Percentiles rank a stretch among this genome's conserved stretches.
phyloP scores from a whole-genome alignment of 1,140 invertebrate species.

The Condylostylus longicornis region DNA sequence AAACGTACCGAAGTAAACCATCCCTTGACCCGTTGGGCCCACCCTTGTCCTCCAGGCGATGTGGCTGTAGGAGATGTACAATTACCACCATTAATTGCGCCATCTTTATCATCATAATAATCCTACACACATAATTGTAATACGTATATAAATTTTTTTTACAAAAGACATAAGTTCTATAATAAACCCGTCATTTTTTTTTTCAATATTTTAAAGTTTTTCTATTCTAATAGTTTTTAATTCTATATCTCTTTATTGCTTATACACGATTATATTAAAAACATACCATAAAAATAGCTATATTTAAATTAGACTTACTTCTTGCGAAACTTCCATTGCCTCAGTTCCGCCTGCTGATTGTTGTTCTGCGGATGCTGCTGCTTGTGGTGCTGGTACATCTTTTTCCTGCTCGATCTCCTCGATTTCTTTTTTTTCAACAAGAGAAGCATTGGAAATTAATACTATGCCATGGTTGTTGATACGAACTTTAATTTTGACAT shows the following conservation, averaged over 20 bases:
- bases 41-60: conserved; percentile 43
- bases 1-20: conserved; percentile 48
- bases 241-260: too few species aligned
- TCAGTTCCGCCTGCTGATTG: conserved; percentile 31
- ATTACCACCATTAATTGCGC: conserved; percentile 15
- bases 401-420: conserved; percentile 42
- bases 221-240: too few species aligned
- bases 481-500: conserved; percentile 90
- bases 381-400: conserved; percentile 34
- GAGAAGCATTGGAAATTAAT: conserved; percentile 63
- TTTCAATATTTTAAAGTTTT: too few species aligned
- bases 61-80: conserved; percentile 30
- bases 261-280: too few species aligned
- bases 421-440: conserved; percentile 68
- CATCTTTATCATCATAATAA: conserved; percentile 31
- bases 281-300: too few species aligned
- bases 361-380: conserved; percentile 32
- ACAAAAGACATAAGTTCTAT: too few species aligned
- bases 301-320: too few species aligned
- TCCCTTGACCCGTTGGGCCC: conserved; percentile 48
- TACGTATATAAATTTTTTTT: too few species aligned
- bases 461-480: conserved; percentile 89
- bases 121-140: conserved; percentile 29
- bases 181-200: too few species aligned
- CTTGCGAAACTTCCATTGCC: conserved; percentile 32